phyloP scores from a whole-genome alignment of 2,797 vertebrate species.

The Mycteria americana region DNA sequence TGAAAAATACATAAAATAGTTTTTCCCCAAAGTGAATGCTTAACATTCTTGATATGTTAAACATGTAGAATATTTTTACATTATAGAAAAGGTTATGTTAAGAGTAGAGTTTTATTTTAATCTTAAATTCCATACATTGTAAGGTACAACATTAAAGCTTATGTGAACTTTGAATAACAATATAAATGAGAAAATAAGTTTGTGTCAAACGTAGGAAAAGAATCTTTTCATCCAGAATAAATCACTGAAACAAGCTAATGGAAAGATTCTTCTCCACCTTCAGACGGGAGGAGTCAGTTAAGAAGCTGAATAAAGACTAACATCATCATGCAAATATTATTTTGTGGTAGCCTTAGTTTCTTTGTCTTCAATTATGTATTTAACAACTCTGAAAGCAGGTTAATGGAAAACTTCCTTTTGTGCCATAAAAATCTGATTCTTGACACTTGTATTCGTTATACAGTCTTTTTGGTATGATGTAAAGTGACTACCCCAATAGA shows the following conservation, averaged over 20 bases:
- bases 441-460: constrained; percentile 48
- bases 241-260: constrained; percentile 21
- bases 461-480: constrained; percentile 65
- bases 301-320: constrained; percentile 70
- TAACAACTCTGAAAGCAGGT: constrained; percentile 45
- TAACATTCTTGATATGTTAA: constrained; percentile 50
- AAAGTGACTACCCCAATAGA: constrained; percentile 62
- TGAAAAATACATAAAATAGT: constrained; percentile 13
- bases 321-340: constrained; percentile 40
- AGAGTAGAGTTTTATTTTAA: constrained; percentile 70
- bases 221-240: constrained; percentile 40
- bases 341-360: constrained; percentile 65
- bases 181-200: constrained; percentile 41
- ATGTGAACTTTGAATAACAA: constrained; percentile 45
- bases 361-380: constrained; percentile 56
- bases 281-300: constrained; percentile 47
- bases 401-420: constrained; percentile 52
- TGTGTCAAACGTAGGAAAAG: constrained; percentile 46
- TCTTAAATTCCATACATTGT: constrained; percentile 44
- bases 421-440: constrained; percentile 60
- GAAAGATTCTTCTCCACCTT: constrained; percentile 54
- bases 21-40: constrained; percentile 52
- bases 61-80: constrained; percentile 73
- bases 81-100: constrained; percentile 63
- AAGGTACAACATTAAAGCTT: constrained; percentile 57